A percentile compares a stretch with the other conserved stretches of the same genome.
Evolutionary conservation across 2,113 vertebrate genomes (phyloP).

Genomic region (Furnarius figulus): DNA sequence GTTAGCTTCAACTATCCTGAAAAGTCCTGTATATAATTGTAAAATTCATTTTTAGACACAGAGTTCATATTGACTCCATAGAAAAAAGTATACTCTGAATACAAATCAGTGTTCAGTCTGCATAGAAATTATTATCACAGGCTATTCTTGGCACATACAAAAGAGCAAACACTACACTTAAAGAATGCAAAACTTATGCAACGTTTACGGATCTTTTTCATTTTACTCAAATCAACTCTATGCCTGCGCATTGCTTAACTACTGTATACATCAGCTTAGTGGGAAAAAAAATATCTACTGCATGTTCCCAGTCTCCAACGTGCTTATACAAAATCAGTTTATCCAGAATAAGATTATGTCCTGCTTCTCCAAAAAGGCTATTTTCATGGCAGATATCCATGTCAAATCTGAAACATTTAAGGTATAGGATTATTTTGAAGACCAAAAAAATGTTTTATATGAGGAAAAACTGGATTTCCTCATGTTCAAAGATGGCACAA

Average conservation of each 20-base stretch:
- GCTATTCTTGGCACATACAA: neutral
- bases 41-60: neutral
- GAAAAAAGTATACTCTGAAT: neutral
- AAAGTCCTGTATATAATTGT: neutral
- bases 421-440: neutral
- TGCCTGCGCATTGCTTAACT: neutral
- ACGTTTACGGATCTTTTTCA: neutral
- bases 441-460: neutral
- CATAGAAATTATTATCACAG: neutral
- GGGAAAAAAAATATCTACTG: neutral
- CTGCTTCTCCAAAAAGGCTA: neutral
- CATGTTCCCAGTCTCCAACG: neutral
- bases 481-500: neutral
- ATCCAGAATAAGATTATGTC: neutral
- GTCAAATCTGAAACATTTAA: slow-evolving; percentile 6
- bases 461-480: slow-evolving; percentile 4
- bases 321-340: slow-evolving; percentile 14
- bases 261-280: neutral
- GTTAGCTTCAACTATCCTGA: neutral
- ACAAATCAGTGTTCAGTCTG: neutral
- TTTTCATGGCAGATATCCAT: slow-evolving; percentile 30
- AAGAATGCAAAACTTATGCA: neutral
- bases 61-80: neutral
- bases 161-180: neutral
- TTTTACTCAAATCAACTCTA: neutral